A percentile compares a stretch with the other conserved stretches of the same genome.
These are phyloP conservation scores for Peromyscus aztecus DNA, from an alignment of 2,797 vertebrate species.

Conservation along the genomic window DNA sequence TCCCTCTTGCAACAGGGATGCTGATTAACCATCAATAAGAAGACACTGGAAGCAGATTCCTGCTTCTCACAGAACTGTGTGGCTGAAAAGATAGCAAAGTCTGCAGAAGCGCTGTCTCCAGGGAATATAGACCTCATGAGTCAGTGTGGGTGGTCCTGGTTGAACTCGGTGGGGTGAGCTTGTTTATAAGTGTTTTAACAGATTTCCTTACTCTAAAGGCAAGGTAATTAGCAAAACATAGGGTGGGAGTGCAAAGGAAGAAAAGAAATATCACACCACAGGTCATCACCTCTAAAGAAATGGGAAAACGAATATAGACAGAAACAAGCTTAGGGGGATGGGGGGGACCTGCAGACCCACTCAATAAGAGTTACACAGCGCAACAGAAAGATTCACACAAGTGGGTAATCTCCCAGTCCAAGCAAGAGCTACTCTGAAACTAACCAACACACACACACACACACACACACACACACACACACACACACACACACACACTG, in stretches of 20 bases:
- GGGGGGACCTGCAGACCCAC: not conserved
- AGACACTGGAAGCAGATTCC: not conserved
- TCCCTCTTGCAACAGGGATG: conserved; percentile 57
- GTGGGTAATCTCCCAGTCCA: conserved; percentile 42
- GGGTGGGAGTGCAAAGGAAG: not conserved
- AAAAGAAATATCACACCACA: not conserved
- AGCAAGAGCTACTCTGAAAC: conserved; percentile 51
- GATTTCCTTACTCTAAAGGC: not conserved
- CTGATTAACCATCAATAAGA: conserved; percentile 24
- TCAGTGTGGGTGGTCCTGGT: conserved; percentile 65
- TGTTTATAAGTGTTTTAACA: conserved; percentile 29
- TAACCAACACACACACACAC: not conserved
- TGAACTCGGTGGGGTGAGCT: not conserved
- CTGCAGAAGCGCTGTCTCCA: not conserved
- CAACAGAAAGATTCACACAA: not conserved
- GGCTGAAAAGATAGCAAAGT: not conserved
- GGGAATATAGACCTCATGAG: not conserved
- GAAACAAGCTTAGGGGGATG: conserved; percentile 23
- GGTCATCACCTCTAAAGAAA: conserved; percentile 19
- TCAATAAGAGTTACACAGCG: not conserved
- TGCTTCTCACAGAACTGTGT: not conserved
- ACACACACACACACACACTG: not conserved
- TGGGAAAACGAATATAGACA: not conserved
- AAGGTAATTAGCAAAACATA: not conserved
- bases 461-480: not conserved